A percentile compares a stretch with the other conserved stretches of the same genome.
These are phyloP conservation scores for Labeo catla DNA, from an alignment of 2,113 vertebrate genomes.

Conservation along the genomic window DNA sequence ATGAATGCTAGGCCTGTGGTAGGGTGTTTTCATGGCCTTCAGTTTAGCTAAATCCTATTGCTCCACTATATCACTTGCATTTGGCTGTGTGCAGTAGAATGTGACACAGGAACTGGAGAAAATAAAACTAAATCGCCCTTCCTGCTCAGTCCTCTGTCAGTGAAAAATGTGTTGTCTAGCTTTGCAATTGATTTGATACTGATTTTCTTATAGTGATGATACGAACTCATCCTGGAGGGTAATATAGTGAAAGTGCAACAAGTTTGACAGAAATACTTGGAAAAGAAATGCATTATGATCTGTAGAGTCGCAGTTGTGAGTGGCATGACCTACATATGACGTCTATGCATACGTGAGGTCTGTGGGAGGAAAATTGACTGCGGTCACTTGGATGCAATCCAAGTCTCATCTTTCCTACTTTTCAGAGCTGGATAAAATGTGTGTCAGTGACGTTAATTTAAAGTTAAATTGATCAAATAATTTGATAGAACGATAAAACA, in stretches of 20 bases:
- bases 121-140: slow-evolving; percentile 49
- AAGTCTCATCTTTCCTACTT: neutral
- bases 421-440: neutral
- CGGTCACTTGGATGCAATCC: neutral
- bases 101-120: slow-evolving; percentile 53
- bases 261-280: slow-evolving; percentile 28
- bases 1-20: slow-evolving; percentile 23
- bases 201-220: neutral
- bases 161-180: slow-evolving; percentile 46
- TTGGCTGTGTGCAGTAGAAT: slow-evolving; percentile 47
- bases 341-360: neutral
- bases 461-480: neutral
- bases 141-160: slow-evolving; percentile 13
- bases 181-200: slow-evolving; percentile 46
- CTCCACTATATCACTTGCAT: slow-evolving; percentile 43
- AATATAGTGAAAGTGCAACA: slow-evolving; percentile 1
- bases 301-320: neutral
- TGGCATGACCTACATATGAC: slow-evolving; percentile 7
- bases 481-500: too few relatives aligned
- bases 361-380: neutral
- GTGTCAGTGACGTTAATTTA: neutral
- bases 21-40: slow-evolving; percentile 37
- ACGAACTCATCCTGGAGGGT: slow-evolving; percentile 1
- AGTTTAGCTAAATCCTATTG: slow-evolving; percentile 46
- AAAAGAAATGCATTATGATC: slow-evolving; percentile 27